A percentile compares a stretch with the other conserved stretches of the same genome.
These are phyloP conservation scores for Meloidogyne hapla DNA, from an alignment of 1,140 invertebrate species.

Conservation along the genomic window DNA sequence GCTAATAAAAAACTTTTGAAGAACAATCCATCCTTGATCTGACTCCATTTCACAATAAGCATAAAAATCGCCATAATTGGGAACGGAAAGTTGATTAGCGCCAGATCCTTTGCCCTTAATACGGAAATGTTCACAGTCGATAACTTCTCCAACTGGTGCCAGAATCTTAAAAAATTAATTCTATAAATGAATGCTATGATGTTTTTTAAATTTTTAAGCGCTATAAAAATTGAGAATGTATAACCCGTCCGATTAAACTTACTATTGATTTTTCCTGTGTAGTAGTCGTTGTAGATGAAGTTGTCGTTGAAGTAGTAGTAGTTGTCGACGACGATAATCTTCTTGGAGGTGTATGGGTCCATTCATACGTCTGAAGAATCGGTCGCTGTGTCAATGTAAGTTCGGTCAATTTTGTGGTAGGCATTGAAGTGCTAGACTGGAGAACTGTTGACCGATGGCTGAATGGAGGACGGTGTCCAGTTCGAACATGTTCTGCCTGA, in stretches of 20 bases:
- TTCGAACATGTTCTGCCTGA: background rate
- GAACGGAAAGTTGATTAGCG: background rate
- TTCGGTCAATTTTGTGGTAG: background rate
- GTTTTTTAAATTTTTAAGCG: background rate
- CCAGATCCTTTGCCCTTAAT: slow-evolving; percentile 3
- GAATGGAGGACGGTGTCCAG: background rate
- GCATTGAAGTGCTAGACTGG: background rate
- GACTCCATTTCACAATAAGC: slow-evolving; percentile 23
- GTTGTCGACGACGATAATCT: background rate
- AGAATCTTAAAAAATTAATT: background rate
- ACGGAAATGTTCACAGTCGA: slow-evolving; percentile 17
- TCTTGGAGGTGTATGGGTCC: background rate
- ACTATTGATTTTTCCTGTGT: background rate
- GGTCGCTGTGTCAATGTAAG: background rate
- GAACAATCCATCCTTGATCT: slow-evolving; percentile 25
- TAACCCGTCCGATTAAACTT: background rate
- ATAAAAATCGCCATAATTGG: slow-evolving; percentile 10
- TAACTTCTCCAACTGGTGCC: background rate
- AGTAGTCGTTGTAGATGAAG: background rate
- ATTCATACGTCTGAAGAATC: background rate
- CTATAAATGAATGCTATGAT: no score
- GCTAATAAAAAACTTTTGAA: background rate
- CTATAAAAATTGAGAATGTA: background rate
- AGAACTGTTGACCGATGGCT: background rate
- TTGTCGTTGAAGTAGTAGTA: background rate